phyloP scores from a whole-genome alignment of 2,888 invertebrate species.

The Dioctria rufipes region DNA sequence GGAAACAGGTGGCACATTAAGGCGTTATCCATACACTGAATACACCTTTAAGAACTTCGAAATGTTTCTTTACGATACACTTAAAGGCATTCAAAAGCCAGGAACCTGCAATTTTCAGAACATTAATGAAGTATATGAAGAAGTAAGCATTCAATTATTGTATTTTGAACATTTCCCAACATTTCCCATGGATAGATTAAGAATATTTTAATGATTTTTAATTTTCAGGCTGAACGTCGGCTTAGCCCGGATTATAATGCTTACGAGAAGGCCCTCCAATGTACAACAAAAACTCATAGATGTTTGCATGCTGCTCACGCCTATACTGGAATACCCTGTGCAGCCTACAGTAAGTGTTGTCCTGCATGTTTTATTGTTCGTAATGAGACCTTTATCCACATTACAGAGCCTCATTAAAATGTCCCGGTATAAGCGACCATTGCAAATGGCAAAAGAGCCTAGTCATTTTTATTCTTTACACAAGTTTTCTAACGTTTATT shows the following conservation, averaged over 20 bases:
- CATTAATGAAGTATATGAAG: slow-evolving; percentile 77
- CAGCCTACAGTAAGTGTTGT: slow-evolving; percentile 84
- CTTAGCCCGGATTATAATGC: slow-evolving; percentile 72
- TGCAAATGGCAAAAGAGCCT: neutral
- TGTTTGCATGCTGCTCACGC: slow-evolving; percentile 94
- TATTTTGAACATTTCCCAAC: too few relatives aligned
- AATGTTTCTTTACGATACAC: slow-evolving; percentile 88
- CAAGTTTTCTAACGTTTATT: slow-evolving; percentile 34
- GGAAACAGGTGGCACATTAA: slow-evolving; percentile 71
- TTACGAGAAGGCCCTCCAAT: slow-evolving; percentile 82
- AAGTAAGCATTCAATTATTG: slow-evolving; percentile 70
- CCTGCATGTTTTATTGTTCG: slow-evolving; percentile 38
- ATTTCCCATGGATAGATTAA: neutral
- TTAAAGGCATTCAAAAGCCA: slow-evolving; percentile 83
- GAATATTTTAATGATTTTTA: slow-evolving; percentile 27
- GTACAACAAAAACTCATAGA: slow-evolving; percentile 89
- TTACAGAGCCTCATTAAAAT: slow-evolving; percentile 37
- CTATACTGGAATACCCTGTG: slow-evolving; percentile 87
- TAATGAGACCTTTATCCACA: slow-evolving; percentile 42
- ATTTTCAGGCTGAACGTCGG: slow-evolving; percentile 70
- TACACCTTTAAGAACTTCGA: slow-evolving; percentile 86
- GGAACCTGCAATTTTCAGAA: slow-evolving; percentile 78
- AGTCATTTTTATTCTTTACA: neutral
- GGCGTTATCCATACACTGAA: slow-evolving; percentile 78
- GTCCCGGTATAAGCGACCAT: neutral